Evolutionary conservation across 2,888 invertebrate species (phyloP).

Genomic region (Nomada goodeniana): DNA sequence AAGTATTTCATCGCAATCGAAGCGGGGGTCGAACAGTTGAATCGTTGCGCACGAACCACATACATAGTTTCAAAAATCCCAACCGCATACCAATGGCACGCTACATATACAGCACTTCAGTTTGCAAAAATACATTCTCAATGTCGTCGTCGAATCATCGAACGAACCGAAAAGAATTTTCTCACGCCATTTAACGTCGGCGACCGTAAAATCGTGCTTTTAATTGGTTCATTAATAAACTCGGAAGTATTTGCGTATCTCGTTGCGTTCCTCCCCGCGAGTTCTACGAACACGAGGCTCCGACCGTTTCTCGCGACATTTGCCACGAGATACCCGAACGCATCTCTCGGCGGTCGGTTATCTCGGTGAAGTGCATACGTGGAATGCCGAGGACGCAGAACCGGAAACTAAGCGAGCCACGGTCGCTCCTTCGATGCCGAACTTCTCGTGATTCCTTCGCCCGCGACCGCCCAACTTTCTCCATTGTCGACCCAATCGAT

Average conservation of each 20-base stretch:
- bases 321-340: constrained; percentile 13
- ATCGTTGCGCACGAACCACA: neutral
- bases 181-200: constrained; percentile 2
- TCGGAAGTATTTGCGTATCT: neutral
- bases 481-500: constrained; percentile 79
- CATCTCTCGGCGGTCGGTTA: neutral
- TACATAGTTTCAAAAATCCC: neutral
- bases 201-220: neutral
- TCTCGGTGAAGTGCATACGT: constrained; percentile 22
- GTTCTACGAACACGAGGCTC: neutral
- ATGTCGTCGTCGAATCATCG: neutral
- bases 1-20: neutral
- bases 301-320: constrained; percentile 20
- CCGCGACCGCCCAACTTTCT: constrained; percentile 77
- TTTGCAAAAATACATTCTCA: neutral
- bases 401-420: constrained; percentile 44
- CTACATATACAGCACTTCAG: too few relatives aligned
- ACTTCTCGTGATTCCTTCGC: constrained; percentile 71
- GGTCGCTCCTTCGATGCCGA: constrained; percentile 33
- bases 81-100: neutral
- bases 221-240: constrained; percentile 18
- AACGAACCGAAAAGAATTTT: neutral
- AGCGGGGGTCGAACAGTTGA: neutral
- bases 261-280: neutral
- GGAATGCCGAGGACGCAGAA: constrained; percentile 39